Conservation (phyloP, 1,140 invertebrate species). For the Drosophila hydei region DNA sequence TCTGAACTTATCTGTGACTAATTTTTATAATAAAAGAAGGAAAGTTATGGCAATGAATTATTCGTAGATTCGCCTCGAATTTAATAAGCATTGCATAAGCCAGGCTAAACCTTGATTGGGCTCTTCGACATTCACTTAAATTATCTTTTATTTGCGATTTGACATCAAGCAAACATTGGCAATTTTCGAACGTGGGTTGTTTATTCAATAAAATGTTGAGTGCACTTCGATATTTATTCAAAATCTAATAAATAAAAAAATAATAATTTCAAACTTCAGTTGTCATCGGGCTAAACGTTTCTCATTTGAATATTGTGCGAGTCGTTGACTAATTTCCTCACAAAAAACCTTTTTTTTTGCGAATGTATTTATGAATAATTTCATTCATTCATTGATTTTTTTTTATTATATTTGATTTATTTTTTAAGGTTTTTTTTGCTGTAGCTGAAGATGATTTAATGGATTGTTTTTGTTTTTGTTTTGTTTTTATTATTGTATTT, state of each 20-base stretch:
- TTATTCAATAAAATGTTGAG: constrained; percentile 5
- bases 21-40: background rate
- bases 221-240: constrained; percentile 4
- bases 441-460: constrained; percentile 55
- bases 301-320: too few species aligned
- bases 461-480: constrained; percentile 43
- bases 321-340: too few species aligned
- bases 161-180: background rate
- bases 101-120: constrained; percentile 1
- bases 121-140: constrained; percentile 1
- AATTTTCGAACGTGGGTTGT: constrained; percentile 1
- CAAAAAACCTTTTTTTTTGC: constrained; percentile 16
- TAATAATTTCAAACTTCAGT: constrained; percentile 5
- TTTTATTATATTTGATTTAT: constrained; percentile 51
- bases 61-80: background rate
- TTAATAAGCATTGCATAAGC: background rate
- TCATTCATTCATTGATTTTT: constrained; percentile 34
- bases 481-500: too few species aligned
- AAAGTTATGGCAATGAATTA: constrained; percentile 15
- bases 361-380: constrained; percentile 27
- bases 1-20: constrained; percentile 24
- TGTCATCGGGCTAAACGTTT: background rate
- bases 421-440: constrained; percentile 52
- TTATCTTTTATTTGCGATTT: constrained; percentile 9
- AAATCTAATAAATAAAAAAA: background rate